Base-by-base conservation (phyloP, 92 coral and sea anemone species). In the Parazoanthus swiftii region DNA sequence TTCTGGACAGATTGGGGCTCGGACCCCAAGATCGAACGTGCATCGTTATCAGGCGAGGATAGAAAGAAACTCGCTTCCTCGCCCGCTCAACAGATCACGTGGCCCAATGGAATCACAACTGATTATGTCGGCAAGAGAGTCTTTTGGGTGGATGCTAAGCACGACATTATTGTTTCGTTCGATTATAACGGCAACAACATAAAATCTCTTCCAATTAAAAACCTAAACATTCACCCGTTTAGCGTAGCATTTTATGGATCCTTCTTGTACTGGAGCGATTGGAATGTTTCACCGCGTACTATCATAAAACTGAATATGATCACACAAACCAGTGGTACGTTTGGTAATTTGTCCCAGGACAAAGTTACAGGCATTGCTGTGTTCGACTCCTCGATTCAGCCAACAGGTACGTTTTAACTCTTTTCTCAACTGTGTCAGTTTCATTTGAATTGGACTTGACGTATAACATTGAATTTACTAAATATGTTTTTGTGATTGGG, bases 201-300 rank as follows among this genome's bases (percentile, higher is more conserved):
- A 36, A 36, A 6, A 20, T 58, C 73, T 66, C 5, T 38, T 44
- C 0, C 0, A 11, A 8, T 81, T 37, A 36, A 39, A 38, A 72
- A 72, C 7, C 21, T 10, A 25, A 74, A 80, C 38, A 79, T 80
- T n/a, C 86, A 89, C 44, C 89, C 90, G n/a, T 80, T 89, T 39
- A 58, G 82, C 29, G 50, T 86, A 33, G 85, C 89, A 7, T 86
- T 81, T 66, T 79, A 80, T 72, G 58, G 89, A 35, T 73, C 76
- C 21, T 73, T 48, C 73, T 76, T 90, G 15, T 90, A 90, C 76
- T 90, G 92, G 92, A 79, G 86, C 33, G 92, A 90, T 70, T 86
- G 92, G 92, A 81, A 81, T 6, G 26, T 85, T 20, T 79, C 51
- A 59, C 85, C 74, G 35, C 86, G 88, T 66, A 71, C 75, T 33